These are phyloP conservation scores for Mesochorus sp. DNA, from an alignment of 2,888 invertebrate species.

Conservation along the genomic window DNA sequence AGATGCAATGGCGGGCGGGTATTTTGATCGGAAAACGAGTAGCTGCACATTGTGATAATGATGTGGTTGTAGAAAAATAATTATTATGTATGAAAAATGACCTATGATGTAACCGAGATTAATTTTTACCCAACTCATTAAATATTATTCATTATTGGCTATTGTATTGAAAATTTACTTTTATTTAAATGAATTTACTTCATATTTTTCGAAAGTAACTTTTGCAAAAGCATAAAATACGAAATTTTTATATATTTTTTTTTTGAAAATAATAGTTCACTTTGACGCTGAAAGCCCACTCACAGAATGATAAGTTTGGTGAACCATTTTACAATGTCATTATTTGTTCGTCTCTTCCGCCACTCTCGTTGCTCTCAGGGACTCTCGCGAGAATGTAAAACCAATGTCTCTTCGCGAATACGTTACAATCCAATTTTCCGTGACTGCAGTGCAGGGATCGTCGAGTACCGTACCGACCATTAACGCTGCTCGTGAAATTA, in stretches of 20 bases:
- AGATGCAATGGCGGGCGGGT: not conserved
- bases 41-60: not conserved
- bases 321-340: too few species aligned
- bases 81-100: slow-evolving; percentile 27
- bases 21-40: not conserved
- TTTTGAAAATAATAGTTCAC: slow-evolving; percentile 1
- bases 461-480: slow-evolving; percentile 29
- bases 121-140: too few species aligned
- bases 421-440: slow-evolving; percentile 42
- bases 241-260: not conserved
- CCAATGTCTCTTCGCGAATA: slow-evolving; percentile 4
- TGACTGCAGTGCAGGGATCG: not conserved
- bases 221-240: not conserved
- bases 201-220: too few species aligned
- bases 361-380: not conserved
- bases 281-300: slow-evolving; percentile 11
- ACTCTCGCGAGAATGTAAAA: not conserved
- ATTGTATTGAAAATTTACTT: too few species aligned
- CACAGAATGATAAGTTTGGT: too few species aligned
- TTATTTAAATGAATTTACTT: too few species aligned
- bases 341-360: too few species aligned
- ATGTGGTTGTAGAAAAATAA: slow-evolving; percentile 11
- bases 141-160: too few species aligned
- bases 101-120: not conserved
- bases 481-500: slow-evolving; percentile 41